Conservation (phyloP, 2,888 invertebrate genomes). For the Drosophila anomelani region DNA sequence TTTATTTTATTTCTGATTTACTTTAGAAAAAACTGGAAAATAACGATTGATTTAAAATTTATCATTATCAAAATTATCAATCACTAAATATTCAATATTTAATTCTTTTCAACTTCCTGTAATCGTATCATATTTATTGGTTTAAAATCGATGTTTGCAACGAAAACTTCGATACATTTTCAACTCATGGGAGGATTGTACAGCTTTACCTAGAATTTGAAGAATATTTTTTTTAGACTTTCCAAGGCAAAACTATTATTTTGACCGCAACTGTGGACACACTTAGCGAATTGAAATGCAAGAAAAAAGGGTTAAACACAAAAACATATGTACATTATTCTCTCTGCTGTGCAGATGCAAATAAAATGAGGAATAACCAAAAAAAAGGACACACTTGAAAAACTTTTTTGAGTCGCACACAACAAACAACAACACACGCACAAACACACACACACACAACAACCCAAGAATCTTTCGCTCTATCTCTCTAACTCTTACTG, state of each 20-base stretch:
- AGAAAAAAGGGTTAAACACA: constrained; percentile 22
- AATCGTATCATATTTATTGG: not conserved
- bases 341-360: constrained; percentile 84
- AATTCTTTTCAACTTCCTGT: not conserved
- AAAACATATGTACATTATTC: constrained; percentile 48
- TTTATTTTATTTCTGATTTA: not conserved
- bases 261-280: constrained; percentile 37
- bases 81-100: too few relatives aligned
- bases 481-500: constrained; percentile 5
- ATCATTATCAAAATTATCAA: too few relatives aligned
- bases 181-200: not conserved
- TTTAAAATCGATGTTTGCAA: not conserved
- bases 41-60: not conserved
- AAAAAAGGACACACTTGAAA: constrained; percentile 12
- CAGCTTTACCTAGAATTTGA: not conserved
- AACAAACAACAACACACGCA: constrained; percentile 35
- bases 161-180: not conserved
- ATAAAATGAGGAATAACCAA: constrained; percentile 57
- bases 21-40: not conserved
- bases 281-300: constrained; percentile 27
- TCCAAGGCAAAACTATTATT: constrained; percentile 20
- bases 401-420: constrained; percentile 23
- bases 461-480: constrained; percentile 29
- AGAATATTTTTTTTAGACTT: not conserved
- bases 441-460: constrained; percentile 43